These are phyloP conservation scores for Palythoa grandiflora DNA, from an alignment of 92 coral and sea anemone species.

Conservation along the genomic window DNA sequence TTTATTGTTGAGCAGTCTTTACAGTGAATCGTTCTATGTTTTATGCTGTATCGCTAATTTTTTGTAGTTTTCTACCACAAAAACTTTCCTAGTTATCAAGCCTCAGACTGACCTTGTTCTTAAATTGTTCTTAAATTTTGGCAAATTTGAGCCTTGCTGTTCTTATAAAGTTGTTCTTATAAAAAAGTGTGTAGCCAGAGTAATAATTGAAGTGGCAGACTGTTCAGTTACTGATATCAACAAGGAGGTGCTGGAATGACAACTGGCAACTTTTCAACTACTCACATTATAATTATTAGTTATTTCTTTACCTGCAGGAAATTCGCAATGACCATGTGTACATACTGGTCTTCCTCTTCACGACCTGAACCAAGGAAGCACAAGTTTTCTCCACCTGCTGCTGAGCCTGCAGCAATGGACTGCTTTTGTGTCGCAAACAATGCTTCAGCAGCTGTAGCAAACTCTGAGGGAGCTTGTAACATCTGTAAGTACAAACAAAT, in stretches of 20 bases:
- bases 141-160: no score
- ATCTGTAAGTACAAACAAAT: conserved; percentile 61
- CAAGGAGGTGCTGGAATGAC: not conserved
- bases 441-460: conserved; percentile 97
- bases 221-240: not conserved
- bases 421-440: conserved; percentile 98
- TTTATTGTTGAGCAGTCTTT: no score
- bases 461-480: conserved; percentile 99
- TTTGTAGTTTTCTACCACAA: no score
- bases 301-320: conserved; percentile 83
- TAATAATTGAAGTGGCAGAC: no score
- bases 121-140: no score
- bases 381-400: conserved; percentile 98
- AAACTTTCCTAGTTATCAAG: no score
- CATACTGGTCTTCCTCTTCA: conserved; percentile 99
- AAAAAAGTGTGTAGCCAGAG: no score
- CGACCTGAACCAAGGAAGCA: conserved; percentile 99
- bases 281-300: not conserved
- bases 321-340: conserved; percentile 99
- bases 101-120: no score
- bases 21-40: no score
- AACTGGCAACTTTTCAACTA: not conserved
- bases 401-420: conserved; percentile 98
- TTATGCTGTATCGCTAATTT: no score
- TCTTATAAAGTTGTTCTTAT: no score